Conservation (phyloP, 2,888 invertebrate genomes). For the Orthosia cruda region DNA sequence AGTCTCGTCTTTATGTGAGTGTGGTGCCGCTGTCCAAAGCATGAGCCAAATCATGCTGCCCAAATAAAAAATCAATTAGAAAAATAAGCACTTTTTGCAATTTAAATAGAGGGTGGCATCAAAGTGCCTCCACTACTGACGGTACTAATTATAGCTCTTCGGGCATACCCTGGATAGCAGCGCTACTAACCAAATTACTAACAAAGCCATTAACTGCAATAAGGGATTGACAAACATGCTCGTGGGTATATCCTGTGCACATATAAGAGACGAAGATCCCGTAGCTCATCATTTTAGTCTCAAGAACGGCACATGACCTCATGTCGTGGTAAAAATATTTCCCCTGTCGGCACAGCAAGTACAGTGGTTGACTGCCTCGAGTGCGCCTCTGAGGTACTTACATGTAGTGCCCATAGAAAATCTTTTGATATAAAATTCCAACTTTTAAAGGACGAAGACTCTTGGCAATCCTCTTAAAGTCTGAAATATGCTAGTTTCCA, state of each 20-base stretch:
- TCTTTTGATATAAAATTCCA: slow-evolving; percentile 28
- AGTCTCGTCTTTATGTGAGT: too few species aligned
- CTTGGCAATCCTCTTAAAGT: slow-evolving; percentile 33
- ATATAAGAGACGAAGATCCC: neutral
- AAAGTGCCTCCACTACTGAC: neutral
- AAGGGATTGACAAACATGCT: neutral
- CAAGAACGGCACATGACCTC: neutral
- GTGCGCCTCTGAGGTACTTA: slow-evolving; percentile 12
- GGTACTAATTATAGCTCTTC: neutral
- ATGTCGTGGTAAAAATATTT: slow-evolving; percentile 1
- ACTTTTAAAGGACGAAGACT: slow-evolving; percentile 12
- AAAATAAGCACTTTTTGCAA: too few species aligned
- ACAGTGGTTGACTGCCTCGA: neutral
- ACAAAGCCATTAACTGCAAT: too few species aligned
- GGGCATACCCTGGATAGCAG: too few species aligned
- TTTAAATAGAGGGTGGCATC: neutral
- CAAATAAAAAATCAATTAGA: too few species aligned
- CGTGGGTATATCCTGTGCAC: neutral
- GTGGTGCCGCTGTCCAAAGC: too few species aligned
- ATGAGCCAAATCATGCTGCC: too few species aligned
- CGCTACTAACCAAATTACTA: too few species aligned
- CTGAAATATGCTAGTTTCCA: slow-evolving; percentile 36
- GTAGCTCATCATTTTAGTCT: neutral
- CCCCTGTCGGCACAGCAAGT: neutral
- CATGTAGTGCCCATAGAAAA: neutral